These are phyloP conservation scores for Hypocryptadius cinnamomeus DNA, from an alignment of 2,113 vertebrate genomes.

Conservation along the genomic window DNA sequence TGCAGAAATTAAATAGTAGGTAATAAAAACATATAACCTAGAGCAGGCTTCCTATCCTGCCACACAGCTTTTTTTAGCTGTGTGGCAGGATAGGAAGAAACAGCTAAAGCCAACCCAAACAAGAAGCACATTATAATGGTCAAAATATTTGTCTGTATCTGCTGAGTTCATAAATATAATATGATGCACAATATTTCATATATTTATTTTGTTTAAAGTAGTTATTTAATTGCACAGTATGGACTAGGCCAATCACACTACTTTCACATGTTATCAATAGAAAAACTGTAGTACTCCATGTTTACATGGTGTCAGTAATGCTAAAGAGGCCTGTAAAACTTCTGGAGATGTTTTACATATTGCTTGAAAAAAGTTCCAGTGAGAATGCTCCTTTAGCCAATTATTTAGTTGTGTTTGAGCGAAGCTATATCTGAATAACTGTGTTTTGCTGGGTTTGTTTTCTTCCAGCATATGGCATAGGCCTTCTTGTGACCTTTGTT, in stretches of 20 bases:
- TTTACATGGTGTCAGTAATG: neutral
- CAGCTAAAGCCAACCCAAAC: neutral
- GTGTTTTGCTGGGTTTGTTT: neutral
- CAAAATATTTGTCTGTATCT: neutral
- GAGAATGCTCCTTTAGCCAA: neutral
- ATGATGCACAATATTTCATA: neutral
- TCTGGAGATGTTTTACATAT: neutral
- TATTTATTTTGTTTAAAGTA: neutral
- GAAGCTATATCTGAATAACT: neutral
- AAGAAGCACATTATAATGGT: neutral
- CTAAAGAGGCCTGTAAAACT: neutral
- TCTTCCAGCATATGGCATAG: slow-evolving; percentile 84
- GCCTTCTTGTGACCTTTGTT: slow-evolving; percentile 93
- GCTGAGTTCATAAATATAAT: neutral
- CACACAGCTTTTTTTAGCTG: neutral
- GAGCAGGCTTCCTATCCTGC: neutral
- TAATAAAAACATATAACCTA: neutral
- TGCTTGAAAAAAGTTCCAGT: neutral
- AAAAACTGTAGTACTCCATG: neutral
- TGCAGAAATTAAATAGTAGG: neutral
- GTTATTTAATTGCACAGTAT: neutral
- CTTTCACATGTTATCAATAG: neutral
- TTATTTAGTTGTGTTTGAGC: neutral
- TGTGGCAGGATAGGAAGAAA: neutral
- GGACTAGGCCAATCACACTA: neutral